Evolutionary conservation across 2,797 vertebrate genomes (phyloP).

Genomic region (Chelon auratus): DNA sequence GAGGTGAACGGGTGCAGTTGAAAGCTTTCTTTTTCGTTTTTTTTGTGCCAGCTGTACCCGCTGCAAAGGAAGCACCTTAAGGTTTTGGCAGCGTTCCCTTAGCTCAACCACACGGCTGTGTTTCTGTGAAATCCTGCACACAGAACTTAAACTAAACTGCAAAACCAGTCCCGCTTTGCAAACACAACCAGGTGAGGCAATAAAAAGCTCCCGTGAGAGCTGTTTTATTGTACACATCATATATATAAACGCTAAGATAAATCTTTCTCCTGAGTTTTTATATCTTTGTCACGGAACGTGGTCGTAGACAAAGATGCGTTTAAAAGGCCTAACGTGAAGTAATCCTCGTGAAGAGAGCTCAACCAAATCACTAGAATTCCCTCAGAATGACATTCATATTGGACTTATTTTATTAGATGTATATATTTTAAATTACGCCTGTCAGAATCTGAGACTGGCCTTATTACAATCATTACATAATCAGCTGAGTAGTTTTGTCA

Average conservation of each 20-base stretch:
- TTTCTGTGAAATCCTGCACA: slow-evolving; percentile 69
- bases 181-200: slow-evolving; percentile 9
- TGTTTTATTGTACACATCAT: not conserved
- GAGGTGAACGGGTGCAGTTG: not conserved
- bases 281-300: not conserved
- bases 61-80: slow-evolving; percentile 64
- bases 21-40: not conserved
- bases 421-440: not conserved
- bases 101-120: slow-evolving; percentile 64
- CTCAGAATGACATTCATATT: no score
- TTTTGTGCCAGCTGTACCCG: slow-evolving; percentile 29
- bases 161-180: slow-evolving; percentile 27
- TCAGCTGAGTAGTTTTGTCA: not conserved
- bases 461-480: not conserved
- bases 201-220: not conserved
- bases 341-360: not conserved
- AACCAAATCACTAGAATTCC: not conserved
- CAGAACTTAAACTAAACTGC: slow-evolving; percentile 42
- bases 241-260: not conserved
- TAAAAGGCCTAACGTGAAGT: not conserved
- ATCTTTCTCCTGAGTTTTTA: not conserved
- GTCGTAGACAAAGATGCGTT: not conserved
- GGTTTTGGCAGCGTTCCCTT: slow-evolving; percentile 69
- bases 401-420: no score
- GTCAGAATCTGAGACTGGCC: not conserved